A percentile compares a stretch with the other conserved stretches of the same genome.
Evolutionary conservation across 2,888 invertebrate species (phyloP).

Genomic region (Halictus quadricinctus): DNA sequence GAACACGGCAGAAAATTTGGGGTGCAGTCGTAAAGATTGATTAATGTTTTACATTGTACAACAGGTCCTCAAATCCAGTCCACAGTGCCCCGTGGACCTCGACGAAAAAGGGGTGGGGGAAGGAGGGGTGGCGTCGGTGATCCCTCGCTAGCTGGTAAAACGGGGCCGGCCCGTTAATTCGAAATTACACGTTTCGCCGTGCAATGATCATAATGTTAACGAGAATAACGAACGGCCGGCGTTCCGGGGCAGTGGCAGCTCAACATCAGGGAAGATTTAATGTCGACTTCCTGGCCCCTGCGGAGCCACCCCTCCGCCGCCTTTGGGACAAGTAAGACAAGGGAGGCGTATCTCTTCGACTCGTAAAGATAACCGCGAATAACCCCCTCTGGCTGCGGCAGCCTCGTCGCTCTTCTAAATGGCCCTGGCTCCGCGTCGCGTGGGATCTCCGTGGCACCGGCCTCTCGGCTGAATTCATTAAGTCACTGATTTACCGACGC

Average conservation of each 20-base stretch:
- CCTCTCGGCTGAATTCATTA: conserved; percentile 77
- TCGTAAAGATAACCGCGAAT: conserved; percentile 79
- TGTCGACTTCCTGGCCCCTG: conserved; percentile 74
- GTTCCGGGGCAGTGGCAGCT: conserved; percentile 53
- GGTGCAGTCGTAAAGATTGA: background rate
- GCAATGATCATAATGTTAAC: conserved; percentile 63
- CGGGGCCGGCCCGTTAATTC: conserved; percentile 7
- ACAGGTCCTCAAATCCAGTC: background rate
- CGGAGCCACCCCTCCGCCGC: conserved; percentile 45
- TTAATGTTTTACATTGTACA: background rate
- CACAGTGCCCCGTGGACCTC: background rate
- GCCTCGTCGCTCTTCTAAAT: conserved; percentile 57
- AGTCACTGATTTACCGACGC: conserved; percentile 79
- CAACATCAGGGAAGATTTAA: conserved; percentile 75
- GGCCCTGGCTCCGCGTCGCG: conserved; percentile 56
- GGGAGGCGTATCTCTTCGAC: conserved; percentile 76
- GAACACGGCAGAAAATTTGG: background rate
- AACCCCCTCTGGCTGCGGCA: conserved; percentile 60
- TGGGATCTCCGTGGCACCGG: conserved; percentile 42
- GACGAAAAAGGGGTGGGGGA: background rate
- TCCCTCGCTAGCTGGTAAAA: background rate
- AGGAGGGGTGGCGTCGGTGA: background rate
- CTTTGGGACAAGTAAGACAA: conserved; percentile 61
- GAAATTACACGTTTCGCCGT: conserved; percentile 51
- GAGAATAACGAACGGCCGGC: conserved; percentile 55